Evolutionary conservation across 2,888 invertebrate species (phyloP).

Genomic region (Torymus tubicola): DNA sequence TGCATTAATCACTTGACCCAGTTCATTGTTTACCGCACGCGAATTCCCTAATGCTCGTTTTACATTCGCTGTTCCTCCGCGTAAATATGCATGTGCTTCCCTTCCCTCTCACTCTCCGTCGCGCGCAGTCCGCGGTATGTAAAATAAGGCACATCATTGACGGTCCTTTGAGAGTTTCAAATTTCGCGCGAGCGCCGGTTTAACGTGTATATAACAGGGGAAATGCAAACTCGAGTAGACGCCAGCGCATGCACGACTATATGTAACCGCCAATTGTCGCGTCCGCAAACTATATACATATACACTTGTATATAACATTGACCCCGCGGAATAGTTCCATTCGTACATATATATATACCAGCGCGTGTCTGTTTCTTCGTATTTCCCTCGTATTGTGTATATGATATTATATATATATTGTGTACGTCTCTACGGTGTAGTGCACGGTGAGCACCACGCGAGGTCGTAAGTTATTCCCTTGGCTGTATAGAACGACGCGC

Average conservation of each 20-base stretch:
- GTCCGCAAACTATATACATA: background rate
- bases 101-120: too few species aligned
- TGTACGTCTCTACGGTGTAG: too few species aligned
- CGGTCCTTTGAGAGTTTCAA: slow-evolving; percentile 56
- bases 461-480: too few species aligned
- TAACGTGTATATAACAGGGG: slow-evolving; percentile 43
- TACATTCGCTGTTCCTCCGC: slow-evolving; percentile 29
- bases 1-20: slow-evolving; percentile 43
- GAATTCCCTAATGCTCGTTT: slow-evolving; percentile 49
- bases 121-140: slow-evolving; percentile 30
- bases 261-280: slow-evolving; percentile 44
- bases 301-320: slow-evolving; percentile 35
- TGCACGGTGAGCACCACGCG: too few species aligned
- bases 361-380: slow-evolving; percentile 4
- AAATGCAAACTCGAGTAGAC: slow-evolving; percentile 58
- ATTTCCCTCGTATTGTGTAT: background rate
- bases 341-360: slow-evolving; percentile 43
- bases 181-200: slow-evolving; percentile 50
- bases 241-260: slow-evolving; percentile 31
- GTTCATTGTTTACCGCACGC: slow-evolving; percentile 30
- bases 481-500: too few species aligned
- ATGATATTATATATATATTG: too few species aligned
- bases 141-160: slow-evolving; percentile 57
- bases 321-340: slow-evolving; percentile 29
- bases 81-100: background rate